phyloP scores from a whole-genome alignment of 2,797 vertebrate species.

The Chloroceryle amazona region DNA sequence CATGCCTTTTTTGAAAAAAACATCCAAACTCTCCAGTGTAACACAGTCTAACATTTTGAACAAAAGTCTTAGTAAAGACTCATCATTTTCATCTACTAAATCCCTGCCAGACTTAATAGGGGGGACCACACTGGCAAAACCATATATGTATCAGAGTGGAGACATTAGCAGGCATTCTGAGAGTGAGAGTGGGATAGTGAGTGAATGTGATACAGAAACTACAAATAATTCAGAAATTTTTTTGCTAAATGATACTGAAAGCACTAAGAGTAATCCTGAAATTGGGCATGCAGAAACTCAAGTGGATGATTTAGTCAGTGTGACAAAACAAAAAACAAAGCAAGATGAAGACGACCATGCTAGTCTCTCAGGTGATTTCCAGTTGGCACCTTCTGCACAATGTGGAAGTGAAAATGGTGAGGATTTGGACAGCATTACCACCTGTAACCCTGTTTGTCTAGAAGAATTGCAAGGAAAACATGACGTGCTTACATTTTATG shows the following conservation, averaged over 20 bases:
- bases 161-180: constrained; percentile 87
- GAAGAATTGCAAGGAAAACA: constrained; percentile 80
- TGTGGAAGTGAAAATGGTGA: constrained; percentile 75
- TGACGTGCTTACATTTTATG: constrained; percentile 83
- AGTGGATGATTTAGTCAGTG: constrained; percentile 55
- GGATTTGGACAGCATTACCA: constrained; percentile 68
- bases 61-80: constrained; percentile 91
- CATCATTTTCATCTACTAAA: constrained; percentile 92
- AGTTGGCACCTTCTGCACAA: constrained; percentile 62
- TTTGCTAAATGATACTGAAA: constrained; percentile 79
- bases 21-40: constrained; percentile 59
- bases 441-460: constrained; percentile 56
- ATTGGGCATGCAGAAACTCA: constrained; percentile 66
- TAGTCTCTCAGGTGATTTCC: constrained; percentile 70
- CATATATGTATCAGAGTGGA: constrained; percentile 74
- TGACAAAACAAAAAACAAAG: constrained; percentile 75
- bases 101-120: constrained; percentile 91
- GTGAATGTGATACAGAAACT: constrained; percentile 90
- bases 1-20: constrained; percentile 76
- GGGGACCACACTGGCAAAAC: constrained; percentile 72
- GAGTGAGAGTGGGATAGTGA: constrained; percentile 94
- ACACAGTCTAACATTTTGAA: constrained; percentile 82
- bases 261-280: constrained; percentile 73
- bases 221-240: constrained; percentile 86
- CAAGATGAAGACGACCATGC: constrained; percentile 59